Conservation (phyloP, 2,888 invertebrate species). For the Cephonodes hylas region DNA sequence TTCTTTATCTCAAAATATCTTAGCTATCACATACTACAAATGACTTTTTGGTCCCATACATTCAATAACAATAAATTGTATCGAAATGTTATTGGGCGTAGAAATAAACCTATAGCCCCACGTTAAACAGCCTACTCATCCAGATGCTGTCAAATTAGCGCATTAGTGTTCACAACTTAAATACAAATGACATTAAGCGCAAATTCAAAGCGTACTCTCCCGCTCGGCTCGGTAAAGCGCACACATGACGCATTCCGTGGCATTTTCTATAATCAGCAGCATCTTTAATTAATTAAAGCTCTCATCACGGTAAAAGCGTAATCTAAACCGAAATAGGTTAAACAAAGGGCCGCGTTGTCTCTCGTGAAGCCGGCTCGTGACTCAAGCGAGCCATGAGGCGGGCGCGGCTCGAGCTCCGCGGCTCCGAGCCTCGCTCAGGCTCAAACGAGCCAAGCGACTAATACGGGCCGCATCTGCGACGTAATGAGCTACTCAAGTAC, state of each 20-base stretch:
- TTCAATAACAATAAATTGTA: no score
- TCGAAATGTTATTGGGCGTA: no score
- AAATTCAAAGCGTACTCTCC: background rate
- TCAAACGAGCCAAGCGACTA: conserved; percentile 61
- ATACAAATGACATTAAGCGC: background rate
- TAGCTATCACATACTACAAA: background rate
- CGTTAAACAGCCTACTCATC: no score
- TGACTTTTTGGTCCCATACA: background rate
- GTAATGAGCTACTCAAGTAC: conserved; percentile 81
- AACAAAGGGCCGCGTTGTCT: conserved; percentile 56
- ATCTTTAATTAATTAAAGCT: conserved; percentile 15
- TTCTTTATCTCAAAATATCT: no score
- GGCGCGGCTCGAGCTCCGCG: conserved; percentile 20
- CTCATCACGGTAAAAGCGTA: conserved; percentile 63
- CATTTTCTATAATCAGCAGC: background rate
- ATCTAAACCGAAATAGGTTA: conserved; percentile 79
- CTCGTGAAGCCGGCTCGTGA: conserved; percentile 34
- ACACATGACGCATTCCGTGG: background rate
- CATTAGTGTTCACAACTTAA: no score
- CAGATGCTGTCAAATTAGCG: no score
- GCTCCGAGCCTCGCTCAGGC: conserved; percentile 28
- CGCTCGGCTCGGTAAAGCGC: background rate
- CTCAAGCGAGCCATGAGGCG: conserved; percentile 48
- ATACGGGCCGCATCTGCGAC: conserved; percentile 70
- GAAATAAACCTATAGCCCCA: no score